Conservation (phyloP, 1,140 invertebrate species). For the Drosophila tristis region DNA sequence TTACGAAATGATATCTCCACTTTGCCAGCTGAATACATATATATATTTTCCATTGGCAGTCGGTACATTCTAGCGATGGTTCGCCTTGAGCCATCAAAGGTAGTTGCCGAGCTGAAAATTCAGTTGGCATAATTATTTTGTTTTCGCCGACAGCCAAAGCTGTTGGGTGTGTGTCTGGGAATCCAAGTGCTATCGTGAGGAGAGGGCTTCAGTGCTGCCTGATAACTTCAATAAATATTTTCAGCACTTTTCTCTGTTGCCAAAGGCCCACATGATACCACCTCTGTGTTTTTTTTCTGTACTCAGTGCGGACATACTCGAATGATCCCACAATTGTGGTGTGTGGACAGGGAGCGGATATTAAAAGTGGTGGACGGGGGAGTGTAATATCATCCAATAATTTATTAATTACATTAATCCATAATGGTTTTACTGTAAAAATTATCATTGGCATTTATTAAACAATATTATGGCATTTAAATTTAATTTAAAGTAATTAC, state of each 20-base stretch:
- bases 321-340: too few species aligned
- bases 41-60: neutral
- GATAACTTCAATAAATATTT: slow-evolving; percentile 28
- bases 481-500: slow-evolving; percentile 78
- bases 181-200: slow-evolving; percentile 17
- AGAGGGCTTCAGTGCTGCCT: slow-evolving; percentile 15
- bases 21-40: neutral
- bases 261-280: slow-evolving; percentile 14
- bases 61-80: neutral
- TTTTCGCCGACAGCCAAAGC: slow-evolving; percentile 10
- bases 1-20: slow-evolving; percentile 23
- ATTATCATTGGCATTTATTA: slow-evolving; percentile 67
- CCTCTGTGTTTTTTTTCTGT: neutral
- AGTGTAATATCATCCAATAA: slow-evolving; percentile 33
- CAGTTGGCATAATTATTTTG: slow-evolving; percentile 19
- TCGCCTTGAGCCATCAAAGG: slow-evolving; percentile 18
- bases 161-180: slow-evolving; percentile 7
- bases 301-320: too few species aligned
- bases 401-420: slow-evolving; percentile 47
- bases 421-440: slow-evolving; percentile 66
- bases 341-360: too few species aligned
- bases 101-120: slow-evolving; percentile 55
- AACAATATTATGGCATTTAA: slow-evolving; percentile 69
- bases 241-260: neutral
- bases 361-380: too few species aligned